Percentiles rank a stretch among this genome's conserved stretches.
Conservation (phyloP, 2,888 invertebrate species). For the Drosophila tanythrix region DNA sequence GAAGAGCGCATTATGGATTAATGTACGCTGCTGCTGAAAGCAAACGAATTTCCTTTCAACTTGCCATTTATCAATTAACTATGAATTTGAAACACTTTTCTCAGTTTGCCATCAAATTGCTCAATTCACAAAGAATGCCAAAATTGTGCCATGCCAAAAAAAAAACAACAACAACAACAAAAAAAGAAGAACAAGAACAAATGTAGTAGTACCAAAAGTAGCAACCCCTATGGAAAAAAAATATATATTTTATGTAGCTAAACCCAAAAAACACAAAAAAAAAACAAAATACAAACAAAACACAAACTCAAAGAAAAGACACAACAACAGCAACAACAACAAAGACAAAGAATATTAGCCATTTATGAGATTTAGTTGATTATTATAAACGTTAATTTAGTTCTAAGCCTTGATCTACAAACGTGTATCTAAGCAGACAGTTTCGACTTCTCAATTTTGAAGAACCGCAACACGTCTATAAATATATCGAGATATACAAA, state of each 20-base stretch:
- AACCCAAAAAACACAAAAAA: slow-evolving; percentile 35
- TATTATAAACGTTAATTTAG: slow-evolving; percentile 69
- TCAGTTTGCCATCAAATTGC: slow-evolving; percentile 52
- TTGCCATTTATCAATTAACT: slow-evolving; percentile 40
- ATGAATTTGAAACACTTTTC: slow-evolving; percentile 16
- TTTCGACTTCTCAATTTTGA: slow-evolving; percentile 7
- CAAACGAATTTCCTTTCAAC: slow-evolving; percentile 25
- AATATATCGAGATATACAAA: not conserved
- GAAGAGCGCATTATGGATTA: slow-evolving; percentile 57
- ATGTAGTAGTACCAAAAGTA: slow-evolving; percentile 42
- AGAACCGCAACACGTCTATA: slow-evolving; percentile 4
- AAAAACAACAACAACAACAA: not conserved
- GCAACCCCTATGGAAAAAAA: slow-evolving; percentile 22
- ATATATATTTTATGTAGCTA: slow-evolving; percentile 31
- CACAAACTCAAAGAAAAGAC: slow-evolving; percentile 45
- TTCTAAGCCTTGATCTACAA: slow-evolving; percentile 44
- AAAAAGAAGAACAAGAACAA: not conserved
- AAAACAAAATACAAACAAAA: slow-evolving; percentile 13
- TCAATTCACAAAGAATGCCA: slow-evolving; percentile 60
- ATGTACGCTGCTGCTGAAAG: slow-evolving; percentile 64
- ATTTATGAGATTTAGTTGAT: slow-evolving; percentile 65
- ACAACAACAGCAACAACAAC: slow-evolving; percentile 41
- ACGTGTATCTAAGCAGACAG: slow-evolving; percentile 5
- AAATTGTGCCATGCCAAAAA: slow-evolving; percentile 81
- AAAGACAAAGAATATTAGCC: slow-evolving; percentile 56